Conservation (phyloP, 2,888 invertebrate species). For the Octonoba sinensis region DNA sequence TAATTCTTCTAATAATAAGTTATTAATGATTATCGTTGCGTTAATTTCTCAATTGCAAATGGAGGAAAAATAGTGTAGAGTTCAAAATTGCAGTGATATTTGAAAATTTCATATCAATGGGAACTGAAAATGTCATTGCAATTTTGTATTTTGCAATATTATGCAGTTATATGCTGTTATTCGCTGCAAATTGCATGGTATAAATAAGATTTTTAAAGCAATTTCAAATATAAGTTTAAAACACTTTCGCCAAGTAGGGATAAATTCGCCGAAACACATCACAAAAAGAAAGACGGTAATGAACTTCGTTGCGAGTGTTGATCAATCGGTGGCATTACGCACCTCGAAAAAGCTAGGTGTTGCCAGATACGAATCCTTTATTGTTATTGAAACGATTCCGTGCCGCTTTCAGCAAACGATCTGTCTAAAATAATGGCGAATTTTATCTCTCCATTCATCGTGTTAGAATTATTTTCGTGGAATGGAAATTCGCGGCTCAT, state of each 20-base stretch:
- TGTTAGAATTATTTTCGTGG: slow-evolving; percentile 53
- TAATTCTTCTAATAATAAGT: too few relatives aligned
- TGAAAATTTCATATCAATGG: too few relatives aligned
- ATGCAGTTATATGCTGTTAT: too few relatives aligned
- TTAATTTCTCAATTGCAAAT: too few relatives aligned
- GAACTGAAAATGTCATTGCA: too few relatives aligned
- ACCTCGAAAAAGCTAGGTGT: slow-evolving; percentile 51
- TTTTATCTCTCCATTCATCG: slow-evolving; percentile 58
- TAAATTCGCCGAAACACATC: background rate
- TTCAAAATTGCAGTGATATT: too few relatives aligned
- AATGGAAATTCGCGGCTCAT: slow-evolving; percentile 46
- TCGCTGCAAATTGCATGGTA: too few relatives aligned
- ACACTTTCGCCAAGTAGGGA: background rate
- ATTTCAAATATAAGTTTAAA: background rate
- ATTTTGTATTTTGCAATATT: too few relatives aligned
- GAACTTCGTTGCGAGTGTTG: slow-evolving; percentile 52
- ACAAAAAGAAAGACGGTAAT: slow-evolving; percentile 46
- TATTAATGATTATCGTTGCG: too few relatives aligned
- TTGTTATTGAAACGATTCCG: slow-evolving; percentile 46
- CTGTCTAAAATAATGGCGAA: slow-evolving; percentile 51
- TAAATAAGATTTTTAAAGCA: too few relatives aligned
- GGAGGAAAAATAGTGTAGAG: too few relatives aligned
- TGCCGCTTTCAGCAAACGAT: slow-evolving; percentile 10
- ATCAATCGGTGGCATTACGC: slow-evolving; percentile 37
- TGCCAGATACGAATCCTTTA: slow-evolving; percentile 60